These are phyloP conservation scores for Prenolepis imparis DNA, from an alignment of 2,888 invertebrate genomes.

Conservation along the genomic window DNA sequence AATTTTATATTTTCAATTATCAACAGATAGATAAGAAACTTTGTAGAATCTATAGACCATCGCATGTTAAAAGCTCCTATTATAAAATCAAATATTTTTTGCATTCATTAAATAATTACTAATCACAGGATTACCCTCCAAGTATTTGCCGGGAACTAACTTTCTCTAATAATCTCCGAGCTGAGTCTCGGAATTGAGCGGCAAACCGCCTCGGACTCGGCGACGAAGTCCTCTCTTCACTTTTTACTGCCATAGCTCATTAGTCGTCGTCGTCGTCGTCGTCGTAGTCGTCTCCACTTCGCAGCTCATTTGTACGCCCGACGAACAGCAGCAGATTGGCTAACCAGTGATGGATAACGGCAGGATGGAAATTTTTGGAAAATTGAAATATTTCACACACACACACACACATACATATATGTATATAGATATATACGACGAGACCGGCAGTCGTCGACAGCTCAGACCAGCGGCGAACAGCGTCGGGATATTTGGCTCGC, in stretches of 20 bases:
- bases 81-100: not conserved
- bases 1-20: conserved; percentile 19
- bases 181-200: conserved; percentile 40
- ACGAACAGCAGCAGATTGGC: conserved; percentile 60
- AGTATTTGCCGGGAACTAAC: conserved; percentile 1
- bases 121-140: conserved; percentile 6
- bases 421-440: not conserved
- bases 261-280: conserved; percentile 46
- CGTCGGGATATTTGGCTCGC: conserved; percentile 77
- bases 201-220: conserved; percentile 26
- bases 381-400: conserved; percentile 77
- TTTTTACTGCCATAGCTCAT: conserved; percentile 58
- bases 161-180: conserved; percentile 31
- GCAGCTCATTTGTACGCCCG: conserved; percentile 61
- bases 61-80: not conserved
- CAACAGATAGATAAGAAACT: not conserved
- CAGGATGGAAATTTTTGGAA: conserved; percentile 72
- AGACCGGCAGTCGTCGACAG: conserved; percentile 54
- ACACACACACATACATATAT: not conserved
- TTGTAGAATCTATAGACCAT: not conserved
- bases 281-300: conserved; percentile 32
- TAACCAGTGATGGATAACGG: conserved; percentile 51
- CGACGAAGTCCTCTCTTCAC: conserved; percentile 24
- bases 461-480: conserved; percentile 63
- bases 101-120: conserved; percentile 9